A percentile compares a stretch with the other conserved stretches of the same genome.
These are phyloP conservation scores for Drosophila conformis DNA, from an alignment of 2,888 invertebrate species.

Conservation along the genomic window DNA sequence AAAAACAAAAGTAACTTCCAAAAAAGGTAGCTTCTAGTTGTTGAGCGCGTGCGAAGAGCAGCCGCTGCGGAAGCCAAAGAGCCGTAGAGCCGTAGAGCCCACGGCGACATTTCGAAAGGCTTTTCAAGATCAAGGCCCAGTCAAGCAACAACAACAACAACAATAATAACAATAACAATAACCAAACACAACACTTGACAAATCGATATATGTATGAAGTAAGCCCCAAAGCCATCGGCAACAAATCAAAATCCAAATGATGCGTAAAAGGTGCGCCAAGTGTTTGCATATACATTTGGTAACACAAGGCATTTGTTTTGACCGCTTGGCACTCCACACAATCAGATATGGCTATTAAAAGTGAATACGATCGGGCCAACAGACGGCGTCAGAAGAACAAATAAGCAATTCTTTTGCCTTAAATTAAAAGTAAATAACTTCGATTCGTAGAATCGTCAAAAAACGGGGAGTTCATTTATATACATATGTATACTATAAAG, in stretches of 20 bases:
- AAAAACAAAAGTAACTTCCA: constrained; percentile 16
- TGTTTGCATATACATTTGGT: constrained; percentile 72
- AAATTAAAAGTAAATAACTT: constrained; percentile 69
- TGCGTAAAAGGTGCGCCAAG: constrained; percentile 69
- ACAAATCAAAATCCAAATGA: constrained; percentile 49
- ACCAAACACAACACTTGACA: constrained; percentile 54
- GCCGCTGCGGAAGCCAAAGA: constrained; percentile 59
- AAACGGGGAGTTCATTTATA: constrained; percentile 13
- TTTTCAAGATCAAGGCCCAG: constrained; percentile 76
- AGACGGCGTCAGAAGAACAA: constrained; percentile 27
- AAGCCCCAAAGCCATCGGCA: constrained; percentile 48
- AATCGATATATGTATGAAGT: constrained; percentile 67
- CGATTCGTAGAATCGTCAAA: constrained; percentile 27
- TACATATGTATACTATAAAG: constrained; percentile 28
- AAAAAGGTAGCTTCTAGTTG: constrained; percentile 34
- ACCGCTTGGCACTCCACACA: constrained; percentile 67
- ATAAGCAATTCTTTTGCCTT: constrained; percentile 35
- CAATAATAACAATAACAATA: constrained; percentile 21
- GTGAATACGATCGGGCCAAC: constrained; percentile 31
- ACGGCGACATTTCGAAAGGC: constrained; percentile 74
- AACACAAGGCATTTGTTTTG: constrained; percentile 56
- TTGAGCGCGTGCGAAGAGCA: constrained; percentile 58
- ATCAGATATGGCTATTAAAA: constrained; percentile 49
- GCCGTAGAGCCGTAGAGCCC: constrained; percentile 25
- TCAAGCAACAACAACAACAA: constrained; percentile 21